phyloP scores from a whole-genome alignment of 1,140 invertebrate genomes.

The Bursaphelenchus mucronatus region DNA sequence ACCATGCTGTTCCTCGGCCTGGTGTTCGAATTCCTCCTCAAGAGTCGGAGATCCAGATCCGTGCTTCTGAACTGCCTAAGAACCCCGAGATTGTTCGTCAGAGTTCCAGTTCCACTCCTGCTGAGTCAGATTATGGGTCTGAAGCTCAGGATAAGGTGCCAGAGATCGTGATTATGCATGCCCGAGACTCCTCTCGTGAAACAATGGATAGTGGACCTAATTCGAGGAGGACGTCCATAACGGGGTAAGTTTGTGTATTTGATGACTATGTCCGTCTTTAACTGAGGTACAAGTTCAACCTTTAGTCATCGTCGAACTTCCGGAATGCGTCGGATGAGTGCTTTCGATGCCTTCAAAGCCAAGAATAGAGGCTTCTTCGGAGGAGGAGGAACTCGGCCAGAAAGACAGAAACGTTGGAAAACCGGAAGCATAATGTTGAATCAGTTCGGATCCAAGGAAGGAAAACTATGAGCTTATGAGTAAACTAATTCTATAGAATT shows the following conservation, averaged over 20 bases:
- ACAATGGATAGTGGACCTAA: slow-evolving; percentile 24
- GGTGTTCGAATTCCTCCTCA: not conserved
- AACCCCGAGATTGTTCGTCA: slow-evolving; percentile 11
- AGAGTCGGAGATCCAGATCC: not conserved
- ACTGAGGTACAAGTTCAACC: not conserved
- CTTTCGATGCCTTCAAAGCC: slow-evolving; percentile 11
- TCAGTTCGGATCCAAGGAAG: slow-evolving; percentile 18
- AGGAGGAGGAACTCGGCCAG: slow-evolving; percentile 12
- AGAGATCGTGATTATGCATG: slow-evolving; percentile 49
- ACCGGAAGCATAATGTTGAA: slow-evolving; percentile 19
- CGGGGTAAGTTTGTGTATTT: not conserved
- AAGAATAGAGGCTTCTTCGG: slow-evolving; percentile 13
- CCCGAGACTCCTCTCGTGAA: slow-evolving; percentile 39
- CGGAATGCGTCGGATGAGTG: slow-evolving; percentile 7
- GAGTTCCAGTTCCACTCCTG: slow-evolving; percentile 2
- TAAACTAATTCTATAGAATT: too few relatives aligned
- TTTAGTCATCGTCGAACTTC: slow-evolving; percentile 18
- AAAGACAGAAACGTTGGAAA: slow-evolving; percentile 9
- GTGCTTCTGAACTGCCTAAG: not conserved
- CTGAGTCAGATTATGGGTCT: slow-evolving; percentile 27
- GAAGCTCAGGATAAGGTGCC: slow-evolving; percentile 36
- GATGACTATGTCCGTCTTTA: too few relatives aligned
- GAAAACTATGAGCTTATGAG: slow-evolving; percentile 4
- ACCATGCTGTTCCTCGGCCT: slow-evolving; percentile 38
- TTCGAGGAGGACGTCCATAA: slow-evolving; percentile 7